Evolutionary conservation across 23 tunicate species (phyloP), one percentile per base, ranked within the genome.

Genomic region (Botrylloides violaceus): DNA sequence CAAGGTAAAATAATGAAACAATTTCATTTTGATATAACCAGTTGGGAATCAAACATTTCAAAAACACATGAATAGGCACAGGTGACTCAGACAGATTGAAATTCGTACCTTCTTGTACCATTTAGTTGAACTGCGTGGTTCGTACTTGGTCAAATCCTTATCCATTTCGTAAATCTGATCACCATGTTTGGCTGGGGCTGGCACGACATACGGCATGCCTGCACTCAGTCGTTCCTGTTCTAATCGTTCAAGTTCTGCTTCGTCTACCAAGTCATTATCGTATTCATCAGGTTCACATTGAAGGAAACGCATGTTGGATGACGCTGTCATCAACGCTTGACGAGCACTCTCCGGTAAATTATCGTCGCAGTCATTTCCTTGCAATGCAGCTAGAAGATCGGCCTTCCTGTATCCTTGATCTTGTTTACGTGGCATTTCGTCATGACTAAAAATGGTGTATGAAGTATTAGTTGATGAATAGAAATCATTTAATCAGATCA

Each of bases 61-160:
- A 18, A 47, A 47, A 47, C 55, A 47, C 18, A 47, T 47, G 55
- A 47, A 47, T 18, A 47, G 12, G 12, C 55, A 18, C 55, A 47
- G 18, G 55, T 47, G 18, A 47, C 15, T 47, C 15, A 18, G 18
- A 47, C 55, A 47, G n/a, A n/a, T n/a, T n/a, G n/a, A n/a, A n/a
- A n/a, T n/a, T n/a, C 22, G 15, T 19, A 68, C 74, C 72, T 88
- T 88, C 66, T 82, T 84, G 77, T 92, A 92, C 98, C 98, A 92
- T 59, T 80, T 84, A 61, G 73, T 66, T 63, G 81, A 86, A 48
- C 92, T 83, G 56, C 84, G 26, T 28, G 98, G 98, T 34, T 75
- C 92, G 58, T 89, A 84, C 15, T 64, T 70, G 25, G 32, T 75
- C 28, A 84, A 65, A 1, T 84, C 43, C 2, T 70, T 49, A 58